A percentile compares a stretch with the other conserved stretches of the same genome.
Evolutionary conservation across 2,888 invertebrate genomes (phyloP).

Genomic region (Nemotelus nigrinus): DNA sequence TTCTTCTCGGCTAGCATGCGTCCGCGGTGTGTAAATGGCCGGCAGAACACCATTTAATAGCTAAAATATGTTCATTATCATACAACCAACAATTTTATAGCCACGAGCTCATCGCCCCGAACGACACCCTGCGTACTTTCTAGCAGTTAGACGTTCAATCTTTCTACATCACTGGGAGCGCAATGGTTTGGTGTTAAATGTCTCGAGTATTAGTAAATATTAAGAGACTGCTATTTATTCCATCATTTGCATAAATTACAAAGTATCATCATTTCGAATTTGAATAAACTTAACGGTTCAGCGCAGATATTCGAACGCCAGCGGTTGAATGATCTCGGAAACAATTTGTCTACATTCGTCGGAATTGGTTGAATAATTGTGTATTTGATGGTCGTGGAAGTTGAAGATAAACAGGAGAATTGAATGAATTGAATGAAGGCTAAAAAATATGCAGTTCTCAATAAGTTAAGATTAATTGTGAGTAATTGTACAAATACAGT

Average conservation of each 20-base stretch:
- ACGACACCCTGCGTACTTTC: not conserved
- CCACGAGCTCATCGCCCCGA: not conserved
- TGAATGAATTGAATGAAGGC: not conserved
- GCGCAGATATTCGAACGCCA: not conserved
- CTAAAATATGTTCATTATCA: constrained; percentile 19
- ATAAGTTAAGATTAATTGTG: not conserved
- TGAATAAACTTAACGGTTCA: constrained; percentile 19
- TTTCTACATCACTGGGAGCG: no score
- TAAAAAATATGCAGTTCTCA: not conserved
- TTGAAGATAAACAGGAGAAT: not conserved
- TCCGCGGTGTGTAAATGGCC: not conserved
- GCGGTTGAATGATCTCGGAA: not conserved
- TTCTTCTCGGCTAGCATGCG: not conserved
- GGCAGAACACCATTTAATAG: constrained; percentile 8
- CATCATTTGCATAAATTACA: constrained; percentile 28
- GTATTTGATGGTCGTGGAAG: not conserved
- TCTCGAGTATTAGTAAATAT: no score
- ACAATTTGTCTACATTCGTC: not conserved
- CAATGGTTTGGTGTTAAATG: no score
- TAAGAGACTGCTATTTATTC: constrained; percentile 2
- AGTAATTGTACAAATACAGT: no score
- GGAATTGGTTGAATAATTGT: not conserved
- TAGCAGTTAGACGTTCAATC: not conserved
- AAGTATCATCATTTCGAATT: not conserved
- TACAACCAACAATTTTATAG: constrained; percentile 2